A percentile compares a stretch with the other conserved stretches of the same genome.
These are phyloP conservation scores for Toxotes jaculatrix DNA, from an alignment of 2,113 vertebrate species.

Conservation along the genomic window DNA sequence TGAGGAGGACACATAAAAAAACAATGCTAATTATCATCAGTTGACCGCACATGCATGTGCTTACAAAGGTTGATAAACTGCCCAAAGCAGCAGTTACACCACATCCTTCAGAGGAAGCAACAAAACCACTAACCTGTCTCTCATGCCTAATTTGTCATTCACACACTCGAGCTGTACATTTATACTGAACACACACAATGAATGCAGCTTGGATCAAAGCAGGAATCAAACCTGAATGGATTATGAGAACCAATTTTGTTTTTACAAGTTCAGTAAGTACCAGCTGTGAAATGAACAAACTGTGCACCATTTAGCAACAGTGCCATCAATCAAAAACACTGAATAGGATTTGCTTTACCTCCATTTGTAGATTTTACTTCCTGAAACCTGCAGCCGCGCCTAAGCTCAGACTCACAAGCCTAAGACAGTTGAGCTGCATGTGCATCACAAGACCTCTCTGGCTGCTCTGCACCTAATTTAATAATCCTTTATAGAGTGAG, in stretches of 20 bases:
- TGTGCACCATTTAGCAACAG: background rate
- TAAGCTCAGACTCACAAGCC: conserved; percentile 38
- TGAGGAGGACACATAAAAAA: background rate
- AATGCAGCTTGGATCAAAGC: background rate
- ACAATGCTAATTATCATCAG: background rate
- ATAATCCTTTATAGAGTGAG: conserved; percentile 69
- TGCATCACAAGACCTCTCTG: conserved; percentile 76
- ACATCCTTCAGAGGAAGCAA: conserved; percentile 67
- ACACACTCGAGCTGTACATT: background rate
- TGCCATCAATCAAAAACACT: background rate
- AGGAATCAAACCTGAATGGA: background rate
- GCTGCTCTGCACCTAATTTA: conserved; percentile 62
- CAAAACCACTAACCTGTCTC: conserved; percentile 30
- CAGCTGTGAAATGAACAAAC: background rate
- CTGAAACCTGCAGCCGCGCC: conserved; percentile 76
- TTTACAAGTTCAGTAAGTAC: background rate
- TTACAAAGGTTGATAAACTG: conserved; percentile 8
- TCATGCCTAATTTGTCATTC: conserved; percentile 9
- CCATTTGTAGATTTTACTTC: conserved; percentile 77
- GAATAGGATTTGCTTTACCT: conserved; percentile 65
- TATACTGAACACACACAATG: background rate
- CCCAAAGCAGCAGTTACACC: conserved; percentile 71
- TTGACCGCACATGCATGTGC: background rate
- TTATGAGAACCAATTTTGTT: background rate
- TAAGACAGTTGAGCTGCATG: conserved; percentile 46